Evolutionary conservation across 2,113 vertebrate genomes (phyloP).

Genomic region (Gymnocephalus cernua): DNA sequence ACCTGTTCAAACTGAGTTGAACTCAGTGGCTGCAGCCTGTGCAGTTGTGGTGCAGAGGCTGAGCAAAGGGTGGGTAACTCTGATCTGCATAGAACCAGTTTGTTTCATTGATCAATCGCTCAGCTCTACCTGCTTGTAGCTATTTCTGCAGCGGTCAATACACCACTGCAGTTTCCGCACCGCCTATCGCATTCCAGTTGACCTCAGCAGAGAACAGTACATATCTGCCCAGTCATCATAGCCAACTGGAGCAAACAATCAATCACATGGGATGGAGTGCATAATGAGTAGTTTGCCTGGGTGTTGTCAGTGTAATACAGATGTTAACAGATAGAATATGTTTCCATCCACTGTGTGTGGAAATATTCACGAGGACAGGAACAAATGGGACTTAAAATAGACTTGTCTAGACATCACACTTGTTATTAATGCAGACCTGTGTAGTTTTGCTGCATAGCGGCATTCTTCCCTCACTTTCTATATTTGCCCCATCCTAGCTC

Average conservation of each 20-base stretch:
- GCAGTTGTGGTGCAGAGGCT: constrained; percentile 57
- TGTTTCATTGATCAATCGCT: constrained; percentile 77
- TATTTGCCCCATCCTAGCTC: neutral
- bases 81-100: constrained; percentile 70
- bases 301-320: constrained; percentile 16
- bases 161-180: constrained; percentile 71
- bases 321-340: neutral
- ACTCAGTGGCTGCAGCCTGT: constrained; percentile 31
- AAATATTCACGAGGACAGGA: neutral
- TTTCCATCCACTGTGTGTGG: neutral
- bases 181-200: constrained; percentile 73
- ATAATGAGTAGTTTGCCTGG: constrained; percentile 9
- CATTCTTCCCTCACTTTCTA: neutral
- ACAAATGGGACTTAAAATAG: neutral
- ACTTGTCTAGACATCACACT: neutral
- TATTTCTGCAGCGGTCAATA: constrained; percentile 82
- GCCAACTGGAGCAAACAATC: constrained; percentile 34
- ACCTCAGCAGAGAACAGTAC: constrained; percentile 69
- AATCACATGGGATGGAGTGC: constrained; percentile 14
- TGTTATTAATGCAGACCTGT: constrained; percentile 10
- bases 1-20: neutral
- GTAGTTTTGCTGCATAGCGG: constrained; percentile 16
- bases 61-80: constrained; percentile 41
- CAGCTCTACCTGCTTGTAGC: constrained; percentile 68
- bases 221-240: constrained; percentile 73